phyloP scores from a whole-genome alignment of 1,140 invertebrate species.

The Nylanderia fulva region DNA sequence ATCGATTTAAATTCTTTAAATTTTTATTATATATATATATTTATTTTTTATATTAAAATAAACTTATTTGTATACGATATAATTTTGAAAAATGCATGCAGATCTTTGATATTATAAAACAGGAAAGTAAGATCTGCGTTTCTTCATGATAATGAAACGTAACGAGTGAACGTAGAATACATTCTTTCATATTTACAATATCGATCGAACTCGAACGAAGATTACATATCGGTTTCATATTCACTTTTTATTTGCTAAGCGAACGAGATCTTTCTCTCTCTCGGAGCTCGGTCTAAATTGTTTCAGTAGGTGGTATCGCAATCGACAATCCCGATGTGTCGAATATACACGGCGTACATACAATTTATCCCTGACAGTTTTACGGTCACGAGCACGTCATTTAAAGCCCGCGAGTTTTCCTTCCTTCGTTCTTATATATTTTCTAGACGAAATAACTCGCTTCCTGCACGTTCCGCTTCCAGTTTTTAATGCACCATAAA shows the following conservation, averaged over 20 bases:
- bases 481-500: constrained; percentile 62
- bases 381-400: constrained; percentile 35
- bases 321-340: constrained; percentile 18
- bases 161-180: background rate
- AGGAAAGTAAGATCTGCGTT: background rate
- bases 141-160: background rate
- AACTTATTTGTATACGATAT: too few relatives aligned
- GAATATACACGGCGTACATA: constrained; percentile 25
- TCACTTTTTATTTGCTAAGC: constrained; percentile 20
- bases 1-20: background rate
- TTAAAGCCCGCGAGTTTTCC: constrained; percentile 24
- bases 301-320: constrained; percentile 37
- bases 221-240: constrained; percentile 11
- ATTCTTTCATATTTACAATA: background rate
- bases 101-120: background rate
- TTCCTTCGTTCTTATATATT: constrained; percentile 24
- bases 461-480: constrained; percentile 5
- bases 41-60: too few relatives aligned
- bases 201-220: background rate
- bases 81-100: background rate
- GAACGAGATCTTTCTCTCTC: constrained; percentile 3
- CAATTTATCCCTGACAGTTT: constrained; percentile 46
- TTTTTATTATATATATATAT: background rate
- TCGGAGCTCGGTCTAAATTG: constrained; percentile 16
- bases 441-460: constrained; percentile 62